Percentiles rank a stretch among this genome's conserved stretches.
Conservation (phyloP, 2,888 invertebrate species). For the Stenodera caucasica region DNA sequence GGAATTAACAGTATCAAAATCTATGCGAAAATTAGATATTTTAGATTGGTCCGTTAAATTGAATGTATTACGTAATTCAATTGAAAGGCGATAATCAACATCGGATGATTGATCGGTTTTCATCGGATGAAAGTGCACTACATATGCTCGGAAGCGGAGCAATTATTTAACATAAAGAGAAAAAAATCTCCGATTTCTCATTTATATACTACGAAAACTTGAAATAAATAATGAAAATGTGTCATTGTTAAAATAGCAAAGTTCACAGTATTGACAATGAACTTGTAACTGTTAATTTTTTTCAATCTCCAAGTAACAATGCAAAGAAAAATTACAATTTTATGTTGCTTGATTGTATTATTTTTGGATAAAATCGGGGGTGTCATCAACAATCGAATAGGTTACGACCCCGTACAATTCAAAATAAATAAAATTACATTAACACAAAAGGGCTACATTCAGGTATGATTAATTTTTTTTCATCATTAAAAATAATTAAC, state of each 20-base stretch:
- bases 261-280: slow-evolving; percentile 17
- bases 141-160: not conserved
- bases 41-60: too few species aligned
- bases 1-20: too few species aligned
- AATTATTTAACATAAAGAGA: not conserved
- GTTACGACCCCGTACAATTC: not conserved
- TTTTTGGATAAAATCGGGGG: slow-evolving; percentile 25
- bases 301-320: slow-evolving; percentile 29
- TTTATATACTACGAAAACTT: not conserved
- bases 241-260: not conserved
- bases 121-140: not conserved
- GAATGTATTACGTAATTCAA: too few species aligned
- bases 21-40: too few species aligned
- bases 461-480: slow-evolving; percentile 56
- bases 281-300: slow-evolving; percentile 12
- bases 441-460: slow-evolving; percentile 71
- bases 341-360: slow-evolving; percentile 16
- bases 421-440: slow-evolving; percentile 64
- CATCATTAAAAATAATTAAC: slow-evolving; percentile 4
- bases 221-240: not conserved
- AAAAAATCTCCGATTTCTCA: not conserved
- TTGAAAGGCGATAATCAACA: too few species aligned
- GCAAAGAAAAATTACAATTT: slow-evolving; percentile 24
- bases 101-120: not conserved
- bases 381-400: too few species aligned